Conservation (phyloP, 2,113 vertebrate species). For the Zapus hudsonius region DNA sequence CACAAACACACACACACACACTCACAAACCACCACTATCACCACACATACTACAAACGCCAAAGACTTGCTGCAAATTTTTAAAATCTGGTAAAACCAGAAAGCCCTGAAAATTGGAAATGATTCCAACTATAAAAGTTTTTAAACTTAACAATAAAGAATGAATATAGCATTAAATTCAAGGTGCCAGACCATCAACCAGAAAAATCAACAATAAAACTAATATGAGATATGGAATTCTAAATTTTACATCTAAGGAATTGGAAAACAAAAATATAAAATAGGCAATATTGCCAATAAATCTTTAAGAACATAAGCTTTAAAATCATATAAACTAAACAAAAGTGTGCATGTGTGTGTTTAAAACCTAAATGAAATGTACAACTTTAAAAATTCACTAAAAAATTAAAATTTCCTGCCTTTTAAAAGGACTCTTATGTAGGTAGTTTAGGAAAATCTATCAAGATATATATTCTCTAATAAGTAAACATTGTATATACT, state of each 20-base stretch:
- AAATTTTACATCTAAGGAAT: neutral
- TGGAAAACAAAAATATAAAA: neutral
- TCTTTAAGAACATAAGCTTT: neutral
- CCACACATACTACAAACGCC: no score
- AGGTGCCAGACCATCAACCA: neutral
- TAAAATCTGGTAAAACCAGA: neutral
- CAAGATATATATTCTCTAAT: neutral
- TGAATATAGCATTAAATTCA: neutral
- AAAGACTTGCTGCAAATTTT: neutral
- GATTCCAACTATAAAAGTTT: neutral
- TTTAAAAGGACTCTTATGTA: neutral
- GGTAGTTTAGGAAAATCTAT: conserved; percentile 17
- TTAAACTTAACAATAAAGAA: conserved; percentile 16
- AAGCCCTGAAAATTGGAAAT: no score
- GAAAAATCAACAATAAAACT: neutral
- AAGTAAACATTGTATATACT: neutral
- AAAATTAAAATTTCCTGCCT: neutral
- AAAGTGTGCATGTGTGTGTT: neutral
- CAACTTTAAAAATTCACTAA: neutral
- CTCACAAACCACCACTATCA: no score
- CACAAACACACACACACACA: no score
- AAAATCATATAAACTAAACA: neutral
- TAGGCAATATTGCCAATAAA: neutral
- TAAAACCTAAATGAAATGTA: neutral
- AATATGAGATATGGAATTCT: neutral